Percentiles rank a stretch among this genome's conserved stretches.
Conservation (phyloP, 2,888 invertebrate species). For the Myopa testacea region DNA sequence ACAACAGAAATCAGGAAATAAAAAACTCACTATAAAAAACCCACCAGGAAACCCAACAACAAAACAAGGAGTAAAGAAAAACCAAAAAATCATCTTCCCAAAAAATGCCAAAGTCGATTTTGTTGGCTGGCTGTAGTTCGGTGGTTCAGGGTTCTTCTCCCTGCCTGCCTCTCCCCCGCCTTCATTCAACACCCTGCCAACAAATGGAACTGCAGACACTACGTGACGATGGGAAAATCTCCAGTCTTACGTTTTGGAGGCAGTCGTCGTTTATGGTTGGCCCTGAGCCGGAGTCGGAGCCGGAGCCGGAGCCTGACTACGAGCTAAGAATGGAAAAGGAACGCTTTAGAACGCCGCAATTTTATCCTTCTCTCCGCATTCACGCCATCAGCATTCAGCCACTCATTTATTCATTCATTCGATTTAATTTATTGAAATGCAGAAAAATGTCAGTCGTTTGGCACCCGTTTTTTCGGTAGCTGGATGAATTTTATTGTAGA, state of each 20-base stretch:
- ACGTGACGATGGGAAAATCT: constrained; percentile 52
- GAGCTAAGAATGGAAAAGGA: background rate
- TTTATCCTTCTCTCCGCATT: background rate
- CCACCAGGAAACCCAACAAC: background rate
- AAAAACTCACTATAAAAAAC: background rate
- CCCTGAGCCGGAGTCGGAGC: background rate
- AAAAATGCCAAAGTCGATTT: constrained; percentile 16
- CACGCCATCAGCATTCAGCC: too few species aligned
- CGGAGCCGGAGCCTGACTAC: background rate
- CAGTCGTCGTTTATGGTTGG: background rate
- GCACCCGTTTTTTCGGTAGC: constrained; percentile 13
- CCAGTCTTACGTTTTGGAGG: constrained; percentile 43
- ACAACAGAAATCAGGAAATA: background rate
- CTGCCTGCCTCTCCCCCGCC: too few species aligned
- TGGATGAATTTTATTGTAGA: background rate
- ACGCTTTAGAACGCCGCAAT: constrained; percentile 14
- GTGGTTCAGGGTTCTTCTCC: background rate
- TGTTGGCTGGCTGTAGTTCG: background rate
- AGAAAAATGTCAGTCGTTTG: background rate
- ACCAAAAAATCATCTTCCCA: too few species aligned
- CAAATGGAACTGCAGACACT: constrained; percentile 23
- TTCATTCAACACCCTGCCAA: background rate
- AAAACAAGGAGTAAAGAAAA: too few species aligned
- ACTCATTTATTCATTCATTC: constrained; percentile 1
- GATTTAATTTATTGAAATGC: constrained; percentile 17